Conservation (phyloP, 2,113 vertebrate species). For the Pollachius pollachius region DNA sequence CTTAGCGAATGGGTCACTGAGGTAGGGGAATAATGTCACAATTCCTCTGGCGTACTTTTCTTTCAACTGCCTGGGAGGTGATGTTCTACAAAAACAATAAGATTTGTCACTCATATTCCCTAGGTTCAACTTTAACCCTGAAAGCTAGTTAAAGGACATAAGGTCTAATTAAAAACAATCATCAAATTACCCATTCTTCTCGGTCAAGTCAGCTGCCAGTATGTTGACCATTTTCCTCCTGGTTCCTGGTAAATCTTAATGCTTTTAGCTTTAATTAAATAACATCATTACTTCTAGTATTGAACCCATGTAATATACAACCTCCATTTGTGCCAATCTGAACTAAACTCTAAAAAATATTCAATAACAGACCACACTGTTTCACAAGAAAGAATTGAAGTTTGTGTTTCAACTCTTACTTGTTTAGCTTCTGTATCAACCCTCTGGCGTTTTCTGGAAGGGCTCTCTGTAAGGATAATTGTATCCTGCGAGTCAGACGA, state of each 20-base stretch:
- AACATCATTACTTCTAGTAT: not conserved
- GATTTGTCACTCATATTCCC: not conserved
- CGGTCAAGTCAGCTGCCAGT: slow-evolving; percentile 43
- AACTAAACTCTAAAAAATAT: not conserved
- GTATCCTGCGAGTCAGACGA: not conserved
- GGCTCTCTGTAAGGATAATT: slow-evolving; percentile 3
- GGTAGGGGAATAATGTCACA: slow-evolving; percentile 36
- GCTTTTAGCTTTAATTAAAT: no score
- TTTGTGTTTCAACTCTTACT: slow-evolving; percentile 1
- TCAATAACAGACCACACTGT: not conserved
- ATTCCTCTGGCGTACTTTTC: slow-evolving; percentile 41
- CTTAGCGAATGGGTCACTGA: slow-evolving; percentile 28
- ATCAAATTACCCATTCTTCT: slow-evolving; percentile 32
- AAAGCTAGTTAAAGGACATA: not conserved
- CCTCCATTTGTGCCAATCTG: not conserved
- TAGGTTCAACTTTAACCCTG: not conserved
- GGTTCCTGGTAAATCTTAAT: no score
- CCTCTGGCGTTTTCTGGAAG: no score
- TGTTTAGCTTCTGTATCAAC: slow-evolving; percentile 2
- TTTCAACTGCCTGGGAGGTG: slow-evolving; percentile 34
- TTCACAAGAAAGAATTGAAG: not conserved
- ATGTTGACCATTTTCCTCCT: slow-evolving; percentile 46
- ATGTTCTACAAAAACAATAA: slow-evolving; percentile 22
- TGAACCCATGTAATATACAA: slow-evolving; percentile 3
- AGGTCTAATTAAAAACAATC: slow-evolving; percentile 1